Percentiles rank a stretch among this genome's conserved stretches.
Evolutionary conservation across 2,888 invertebrate genomes (phyloP).

Genomic region (Pristionchus mayeri): DNA sequence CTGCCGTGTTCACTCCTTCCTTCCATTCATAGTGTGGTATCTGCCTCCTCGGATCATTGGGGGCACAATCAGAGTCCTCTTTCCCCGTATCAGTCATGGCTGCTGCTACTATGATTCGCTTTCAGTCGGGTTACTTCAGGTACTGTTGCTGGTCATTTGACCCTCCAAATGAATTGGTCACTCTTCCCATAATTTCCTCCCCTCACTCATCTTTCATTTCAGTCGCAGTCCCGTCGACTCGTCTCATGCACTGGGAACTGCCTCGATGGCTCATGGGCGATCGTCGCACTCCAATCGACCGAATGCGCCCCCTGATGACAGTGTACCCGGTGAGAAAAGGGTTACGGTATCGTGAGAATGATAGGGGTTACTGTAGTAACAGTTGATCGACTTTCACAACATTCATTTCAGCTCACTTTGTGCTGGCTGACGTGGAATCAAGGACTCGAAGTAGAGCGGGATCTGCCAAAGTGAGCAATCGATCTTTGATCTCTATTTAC

Average conservation of each 20-base stretch:
- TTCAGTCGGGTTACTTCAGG: constrained; percentile 26
- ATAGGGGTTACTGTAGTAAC: no score
- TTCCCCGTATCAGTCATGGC: neutral
- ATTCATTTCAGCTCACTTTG: neutral
- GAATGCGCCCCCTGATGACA: constrained; percentile 26
- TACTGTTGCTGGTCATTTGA: neutral
- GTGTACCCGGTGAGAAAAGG: neutral
- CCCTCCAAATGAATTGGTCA: no score
- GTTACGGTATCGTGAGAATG: neutral
- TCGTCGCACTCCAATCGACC: neutral
- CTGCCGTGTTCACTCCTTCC: neutral
- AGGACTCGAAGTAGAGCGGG: neutral
- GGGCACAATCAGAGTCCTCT: no score
- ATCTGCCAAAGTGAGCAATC: neutral
- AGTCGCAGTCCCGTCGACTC: constrained; percentile 14
- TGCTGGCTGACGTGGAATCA: constrained; percentile 20
- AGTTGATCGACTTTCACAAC: neutral
- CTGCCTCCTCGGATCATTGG: no score
- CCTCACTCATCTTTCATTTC: no score
- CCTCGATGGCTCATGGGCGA: neutral
- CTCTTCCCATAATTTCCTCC: no score
- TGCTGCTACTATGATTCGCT: neutral
- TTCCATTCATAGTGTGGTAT: neutral
- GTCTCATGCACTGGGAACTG: neutral
- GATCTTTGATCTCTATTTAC: neutral